Base-by-base conservation (phyloP, 1,140 invertebrate genomes). In the Drosophila tristis region DNA sequence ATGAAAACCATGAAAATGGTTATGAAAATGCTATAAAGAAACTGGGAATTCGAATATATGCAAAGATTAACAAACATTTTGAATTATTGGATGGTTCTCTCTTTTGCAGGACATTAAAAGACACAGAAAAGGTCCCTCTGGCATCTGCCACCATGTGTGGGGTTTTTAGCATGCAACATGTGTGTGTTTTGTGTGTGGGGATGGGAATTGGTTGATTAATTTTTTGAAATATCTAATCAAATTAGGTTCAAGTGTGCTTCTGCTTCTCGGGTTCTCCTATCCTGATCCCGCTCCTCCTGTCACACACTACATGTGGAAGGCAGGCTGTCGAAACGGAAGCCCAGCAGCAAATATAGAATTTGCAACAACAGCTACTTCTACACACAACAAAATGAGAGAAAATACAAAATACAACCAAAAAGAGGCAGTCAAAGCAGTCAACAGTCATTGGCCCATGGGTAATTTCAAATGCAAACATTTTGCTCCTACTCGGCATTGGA, bases 381-480 rank as follows among this genome's bases (percentile, higher is more conserved):
- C 31, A 35, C 31, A 35, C 31, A 67, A 56, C 66, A 68, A 66
- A 62, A 20, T 5, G 20, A 58, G 25, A 23, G 39, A 56, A 26
- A 51, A 2, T 15, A 26, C 31, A 35, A 31, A 25, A 20, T n/a
- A 15, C 13, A 31, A 31, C 54, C 56, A 20, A 20, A 20, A 20
- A 20, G 20, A 20, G 20, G 31, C 31, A 35, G 31, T 8, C 7
- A 70, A 57, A 70, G 68, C 66, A 70, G 66, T 70, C 66, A 70
- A 80, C 63, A 85, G 77, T 80, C 80, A 85, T 86, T 80, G 77
- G 80, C 80, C 84, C 82, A 87, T 78, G 82, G 82, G 82, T 89
- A 86, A 86, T 89, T 86, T 86, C 61, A 81, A 87, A 89, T 86
- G 82, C 78, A 78, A 85, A 86, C 77, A 86, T 66, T 74, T 75